These are phyloP conservation scores for Silurus lanzhouensis DNA, from an alignment of 2,797 vertebrate genomes.

Conservation along the genomic window DNA sequence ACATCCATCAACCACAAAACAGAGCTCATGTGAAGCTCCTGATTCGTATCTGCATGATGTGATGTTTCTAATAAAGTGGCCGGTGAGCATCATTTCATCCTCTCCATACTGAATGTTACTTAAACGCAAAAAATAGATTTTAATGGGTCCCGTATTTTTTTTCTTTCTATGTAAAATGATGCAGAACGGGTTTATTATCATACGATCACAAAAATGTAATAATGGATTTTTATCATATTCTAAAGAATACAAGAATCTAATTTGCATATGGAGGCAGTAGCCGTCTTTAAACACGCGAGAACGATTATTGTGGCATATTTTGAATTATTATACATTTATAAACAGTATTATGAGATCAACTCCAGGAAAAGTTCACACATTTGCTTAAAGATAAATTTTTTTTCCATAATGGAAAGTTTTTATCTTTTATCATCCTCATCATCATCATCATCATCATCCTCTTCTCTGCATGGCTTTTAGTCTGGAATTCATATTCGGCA, in stretches of 20 bases:
- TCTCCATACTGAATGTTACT: not conserved
- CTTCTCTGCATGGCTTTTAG: not conserved
- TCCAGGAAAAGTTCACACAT: not conserved
- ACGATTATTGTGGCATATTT: constrained; percentile 10
- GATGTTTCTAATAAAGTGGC: not conserved
- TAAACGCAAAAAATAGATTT: no score
- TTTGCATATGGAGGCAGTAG: constrained; percentile 4
- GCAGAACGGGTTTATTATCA: not conserved
- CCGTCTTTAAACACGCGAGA: constrained; percentile 12
- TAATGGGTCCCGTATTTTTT: not conserved
- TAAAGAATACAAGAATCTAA: not conserved
- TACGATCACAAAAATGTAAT: not conserved
- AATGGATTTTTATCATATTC: not conserved
- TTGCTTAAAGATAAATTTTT: constrained; percentile 5
- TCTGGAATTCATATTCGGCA: constrained; percentile 29
- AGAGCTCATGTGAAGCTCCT: not conserved
- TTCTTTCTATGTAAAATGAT: not conserved
- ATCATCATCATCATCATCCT: no score
- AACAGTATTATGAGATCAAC: not conserved
- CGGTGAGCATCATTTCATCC: no score
- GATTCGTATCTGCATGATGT: not conserved
- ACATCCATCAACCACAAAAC: no score
- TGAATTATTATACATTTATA: not conserved
- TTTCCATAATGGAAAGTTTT: not conserved
- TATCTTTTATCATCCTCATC: not conserved